Evolutionary conservation across 2,888 invertebrate genomes (phyloP).

Genomic region (Stramonita haemastoma): DNA sequence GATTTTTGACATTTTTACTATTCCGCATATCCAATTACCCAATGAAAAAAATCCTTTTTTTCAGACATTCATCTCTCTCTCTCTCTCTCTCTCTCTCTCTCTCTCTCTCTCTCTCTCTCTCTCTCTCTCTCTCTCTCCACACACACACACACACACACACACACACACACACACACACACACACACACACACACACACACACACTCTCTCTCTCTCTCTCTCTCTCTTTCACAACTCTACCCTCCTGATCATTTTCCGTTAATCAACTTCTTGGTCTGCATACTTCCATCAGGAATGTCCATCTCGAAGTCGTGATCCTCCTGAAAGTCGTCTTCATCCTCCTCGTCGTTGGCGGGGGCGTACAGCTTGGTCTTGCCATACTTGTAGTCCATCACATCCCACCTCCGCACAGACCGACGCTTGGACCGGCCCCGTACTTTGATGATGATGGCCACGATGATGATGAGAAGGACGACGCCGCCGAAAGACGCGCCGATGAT

Average conservation of each 20-base stretch:
- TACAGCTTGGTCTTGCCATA: slow-evolving; percentile 55
- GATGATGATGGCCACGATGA: slow-evolving; percentile 38
- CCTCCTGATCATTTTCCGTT: slow-evolving; percentile 40
- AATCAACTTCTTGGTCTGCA: slow-evolving; percentile 52
- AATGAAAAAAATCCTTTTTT: too few relatives aligned
- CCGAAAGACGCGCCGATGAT: slow-evolving; percentile 48
- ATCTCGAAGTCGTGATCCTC: slow-evolving; percentile 56
- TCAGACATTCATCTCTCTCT: too few relatives aligned
- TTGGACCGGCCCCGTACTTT: slow-evolving; percentile 28
- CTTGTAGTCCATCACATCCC: slow-evolving; percentile 56
- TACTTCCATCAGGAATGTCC: slow-evolving; percentile 54
- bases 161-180: slow-evolving; percentile 21
- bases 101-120: too few relatives aligned
- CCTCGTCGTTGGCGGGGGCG: slow-evolving; percentile 37
- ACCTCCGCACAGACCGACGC: slow-evolving; percentile 44
- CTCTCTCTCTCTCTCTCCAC: too few relatives aligned
- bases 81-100: too few relatives aligned
- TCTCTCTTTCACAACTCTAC: background rate
- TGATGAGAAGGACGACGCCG: slow-evolving; percentile 32
- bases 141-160: slow-evolving; percentile 11
- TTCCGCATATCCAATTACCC: background rate
- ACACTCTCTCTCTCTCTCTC: background rate
- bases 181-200: slow-evolving; percentile 23
- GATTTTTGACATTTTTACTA: too few relatives aligned
- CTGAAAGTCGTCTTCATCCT: slow-evolving; percentile 47